These are phyloP conservation scores for Drosophila kanekoi DNA, from an alignment of 2,888 invertebrate species.

Conservation along the genomic window DNA sequence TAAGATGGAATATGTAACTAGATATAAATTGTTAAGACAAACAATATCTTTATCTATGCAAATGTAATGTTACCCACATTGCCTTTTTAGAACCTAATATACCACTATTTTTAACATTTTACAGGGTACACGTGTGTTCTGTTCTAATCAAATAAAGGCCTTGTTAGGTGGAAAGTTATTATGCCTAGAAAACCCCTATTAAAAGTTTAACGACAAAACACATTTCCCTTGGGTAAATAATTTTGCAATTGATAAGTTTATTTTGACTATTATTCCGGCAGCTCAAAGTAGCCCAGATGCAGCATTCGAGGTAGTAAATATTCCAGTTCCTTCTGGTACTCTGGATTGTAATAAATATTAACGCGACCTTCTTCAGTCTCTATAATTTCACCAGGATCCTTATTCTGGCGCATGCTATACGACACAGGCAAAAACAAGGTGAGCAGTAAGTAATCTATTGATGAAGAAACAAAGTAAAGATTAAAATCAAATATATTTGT, in stretches of 20 bases:
- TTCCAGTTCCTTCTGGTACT: conserved; percentile 30
- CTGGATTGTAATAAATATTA: conserved; percentile 6
- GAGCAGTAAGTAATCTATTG: conserved; percentile 34
- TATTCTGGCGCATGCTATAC: conserved; percentile 10
- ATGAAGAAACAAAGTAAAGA: background rate
- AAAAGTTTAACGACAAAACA: background rate
- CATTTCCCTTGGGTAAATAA: no score
- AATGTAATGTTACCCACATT: no score
- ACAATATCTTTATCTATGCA: no score
- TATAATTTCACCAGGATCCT: conserved; percentile 17
- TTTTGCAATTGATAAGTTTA: background rate
- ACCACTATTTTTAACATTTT: no score
- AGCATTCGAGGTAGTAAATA: conserved; percentile 54
- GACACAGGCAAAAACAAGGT: conserved; percentile 35
- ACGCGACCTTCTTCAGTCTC: conserved; percentile 2
- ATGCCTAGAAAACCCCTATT: no score
- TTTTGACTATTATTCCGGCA: conserved; percentile 1
- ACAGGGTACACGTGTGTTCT: no score
- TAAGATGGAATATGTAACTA: no score
- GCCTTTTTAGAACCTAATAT: no score
- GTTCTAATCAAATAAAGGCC: background rate
- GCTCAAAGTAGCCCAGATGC: conserved; percentile 63
- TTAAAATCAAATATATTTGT: background rate
- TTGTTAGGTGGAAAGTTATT: background rate
- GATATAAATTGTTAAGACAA: no score